Percentiles rank a stretch among this genome's conserved stretches.
Conservation (phyloP, 2,888 invertebrate genomes). For the Eristalis arbustorum region DNA sequence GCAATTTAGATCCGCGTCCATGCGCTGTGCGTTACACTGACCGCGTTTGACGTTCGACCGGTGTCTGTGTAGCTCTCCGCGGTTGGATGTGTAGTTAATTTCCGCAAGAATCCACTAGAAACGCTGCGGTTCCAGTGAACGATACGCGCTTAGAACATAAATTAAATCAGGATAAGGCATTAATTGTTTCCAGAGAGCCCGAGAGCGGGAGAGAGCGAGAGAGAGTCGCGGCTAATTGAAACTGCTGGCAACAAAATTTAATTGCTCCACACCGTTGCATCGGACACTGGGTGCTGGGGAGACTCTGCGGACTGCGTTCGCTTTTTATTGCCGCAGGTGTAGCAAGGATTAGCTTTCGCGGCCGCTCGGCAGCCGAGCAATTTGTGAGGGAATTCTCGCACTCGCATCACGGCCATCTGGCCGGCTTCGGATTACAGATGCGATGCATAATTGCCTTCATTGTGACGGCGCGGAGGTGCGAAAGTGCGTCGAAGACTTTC, state of each 20-base stretch:
- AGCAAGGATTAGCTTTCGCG: conserved; percentile 12
- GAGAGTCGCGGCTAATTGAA: conserved; percentile 43
- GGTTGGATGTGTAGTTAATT: conserved; percentile 29
- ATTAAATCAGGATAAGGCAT: conserved; percentile 62
- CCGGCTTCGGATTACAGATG: not conserved
- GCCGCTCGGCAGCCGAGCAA: not conserved
- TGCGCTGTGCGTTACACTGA: conserved; percentile 63
- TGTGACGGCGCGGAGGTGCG: not conserved
- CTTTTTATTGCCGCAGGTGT: conserved; percentile 23
- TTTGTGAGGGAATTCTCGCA: conserved; percentile 23
- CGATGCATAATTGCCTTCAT: conserved; percentile 26
- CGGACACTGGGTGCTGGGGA: not conserved
- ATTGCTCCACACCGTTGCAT: not conserved
- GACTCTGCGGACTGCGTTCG: not conserved
- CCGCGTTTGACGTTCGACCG: conserved; percentile 28
- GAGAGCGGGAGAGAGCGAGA: not conserved
- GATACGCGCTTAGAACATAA: conserved; percentile 30
- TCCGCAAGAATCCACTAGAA: conserved; percentile 50
- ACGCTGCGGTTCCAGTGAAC: conserved; percentile 15
- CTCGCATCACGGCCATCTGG: not conserved
- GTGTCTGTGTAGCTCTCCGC: not conserved
- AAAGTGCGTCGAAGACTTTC: conserved; percentile 30
- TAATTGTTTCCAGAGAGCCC: conserved; percentile 41
- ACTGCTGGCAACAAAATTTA: not conserved
- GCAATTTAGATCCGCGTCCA: conserved; percentile 44